Evolutionary conservation across 2,113 vertebrate species (phyloP), one percentile per base, ranked within the genome.

Genomic region (Ceratotherium simum): DNA sequence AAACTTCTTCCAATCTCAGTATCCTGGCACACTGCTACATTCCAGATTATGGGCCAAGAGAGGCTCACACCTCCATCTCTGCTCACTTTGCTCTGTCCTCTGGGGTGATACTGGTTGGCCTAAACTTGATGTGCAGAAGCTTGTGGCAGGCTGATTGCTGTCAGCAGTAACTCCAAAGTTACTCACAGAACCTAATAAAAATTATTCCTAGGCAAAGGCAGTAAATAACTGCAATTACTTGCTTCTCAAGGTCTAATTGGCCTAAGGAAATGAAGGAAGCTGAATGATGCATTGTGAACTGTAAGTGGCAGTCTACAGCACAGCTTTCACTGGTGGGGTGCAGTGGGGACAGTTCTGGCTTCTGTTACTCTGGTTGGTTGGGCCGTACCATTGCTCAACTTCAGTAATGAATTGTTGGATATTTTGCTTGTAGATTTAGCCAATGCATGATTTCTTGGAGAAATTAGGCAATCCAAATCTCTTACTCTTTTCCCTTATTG

Each of bases 81-180:
- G 9, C 23, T 94, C 39, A 48, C 39, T 17, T 23, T 36, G 33
- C 29, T 70, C 51, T 81, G 84, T 36, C 64, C 36, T 78, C 51
- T 17, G 14, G 33, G 18, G 25, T 78, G 54, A 72, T 8, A 29
- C 6, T 4, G 8, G 12, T 31, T 72, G 54, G 27, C 72, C 4
- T 33, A 48, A 51, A 8, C 27, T 21, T 8, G 16, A 46, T 48
- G 21, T 25, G 20, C 64, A 3, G 31, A 54, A 60, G 51, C 64
- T 58, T 25, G 3, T 36, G 48, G 36, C 23, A 36, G 9, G 18
- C 4, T 6, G 17, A 31, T 42, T 0, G 2, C 33, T 36, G 3
- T 29, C 39, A 7, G 42, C 42, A 42, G 39, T 60, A 46, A 69
- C 16, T 58, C 16, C 5, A 29, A n/a, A 86, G 21, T 46, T 33